A percentile compares a stretch with the other conserved stretches of the same genome.
Evolutionary conservation across 2,113 vertebrate genomes (phyloP).

Genomic region (Calidris pugnax): DNA sequence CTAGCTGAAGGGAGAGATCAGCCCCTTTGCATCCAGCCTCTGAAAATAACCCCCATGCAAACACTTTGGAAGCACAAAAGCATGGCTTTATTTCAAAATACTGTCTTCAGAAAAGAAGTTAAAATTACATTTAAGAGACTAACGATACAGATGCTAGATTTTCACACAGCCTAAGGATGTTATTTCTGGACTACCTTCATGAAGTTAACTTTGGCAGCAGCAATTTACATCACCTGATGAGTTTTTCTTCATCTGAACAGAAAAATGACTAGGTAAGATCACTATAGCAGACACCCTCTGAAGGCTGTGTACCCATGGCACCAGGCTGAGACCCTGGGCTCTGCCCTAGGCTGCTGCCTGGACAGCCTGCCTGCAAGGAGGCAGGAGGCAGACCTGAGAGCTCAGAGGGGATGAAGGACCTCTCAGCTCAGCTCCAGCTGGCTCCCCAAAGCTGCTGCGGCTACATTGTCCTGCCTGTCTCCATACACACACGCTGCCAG

Average conservation of each 20-base stretch:
- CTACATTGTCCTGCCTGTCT: rapidly evolving
- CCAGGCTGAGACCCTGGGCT: rapidly evolving
- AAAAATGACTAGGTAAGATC: background rate
- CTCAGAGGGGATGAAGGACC: background rate
- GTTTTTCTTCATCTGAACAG: background rate
- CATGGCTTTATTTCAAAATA: background rate
- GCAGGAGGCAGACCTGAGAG: background rate
- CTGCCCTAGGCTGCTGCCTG: background rate
- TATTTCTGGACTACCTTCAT: background rate
- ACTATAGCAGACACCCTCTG: background rate
- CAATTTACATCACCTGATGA: background rate
- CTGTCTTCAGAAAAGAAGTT: background rate
- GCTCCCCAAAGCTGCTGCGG: background rate
- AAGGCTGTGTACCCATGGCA: background rate
- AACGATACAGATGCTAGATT: background rate
- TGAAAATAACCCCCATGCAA: background rate
- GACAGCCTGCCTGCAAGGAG: background rate
- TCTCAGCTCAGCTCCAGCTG: background rate
- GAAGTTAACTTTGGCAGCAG: background rate
- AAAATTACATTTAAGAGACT: background rate
- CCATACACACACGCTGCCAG: background rate
- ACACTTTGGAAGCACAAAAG: background rate
- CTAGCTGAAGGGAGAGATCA: background rate
- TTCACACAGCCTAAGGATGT: background rate
- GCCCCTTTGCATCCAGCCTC: background rate